Percentiles rank a stretch among this genome's conserved stretches.
These are phyloP conservation scores for Cryptotis parvus DNA, from an alignment of 2,113 vertebrate genomes.

Conservation along the genomic window DNA sequence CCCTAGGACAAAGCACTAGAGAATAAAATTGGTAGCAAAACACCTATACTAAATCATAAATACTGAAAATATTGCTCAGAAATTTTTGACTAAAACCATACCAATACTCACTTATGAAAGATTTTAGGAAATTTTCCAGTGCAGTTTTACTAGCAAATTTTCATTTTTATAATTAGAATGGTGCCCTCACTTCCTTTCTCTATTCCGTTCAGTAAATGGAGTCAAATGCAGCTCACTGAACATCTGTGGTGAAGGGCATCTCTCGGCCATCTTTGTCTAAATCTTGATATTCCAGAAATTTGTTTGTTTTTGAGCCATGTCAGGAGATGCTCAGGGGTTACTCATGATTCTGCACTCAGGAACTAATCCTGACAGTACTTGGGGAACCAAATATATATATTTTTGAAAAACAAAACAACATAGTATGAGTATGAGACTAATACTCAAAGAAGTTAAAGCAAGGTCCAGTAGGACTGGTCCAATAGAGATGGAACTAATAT, in stretches of 20 bases:
- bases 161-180: constrained; percentile 25
- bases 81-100: not conserved
- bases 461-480: too few species aligned
- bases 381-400: too few species aligned
- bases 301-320: too few species aligned
- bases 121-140: not conserved
- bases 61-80: not conserved
- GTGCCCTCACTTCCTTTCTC: not conserved
- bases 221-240: not conserved
- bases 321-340: too few species aligned
- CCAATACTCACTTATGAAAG: not conserved
- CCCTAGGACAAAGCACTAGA: not conserved
- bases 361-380: too few species aligned
- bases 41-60: not conserved
- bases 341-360: too few species aligned
- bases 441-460: too few species aligned
- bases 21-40: not conserved
- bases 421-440: too few species aligned
- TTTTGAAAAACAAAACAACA: too few species aligned
- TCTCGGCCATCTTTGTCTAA: not conserved
- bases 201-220: not conserved
- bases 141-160: constrained; percentile 24
- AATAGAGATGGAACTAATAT: too few species aligned
- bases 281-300: not conserved
- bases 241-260: not conserved